Percentiles rank a stretch among this genome's conserved stretches.
Conservation (phyloP, 2,888 invertebrate genomes). For the Drosophila siamana region DNA sequence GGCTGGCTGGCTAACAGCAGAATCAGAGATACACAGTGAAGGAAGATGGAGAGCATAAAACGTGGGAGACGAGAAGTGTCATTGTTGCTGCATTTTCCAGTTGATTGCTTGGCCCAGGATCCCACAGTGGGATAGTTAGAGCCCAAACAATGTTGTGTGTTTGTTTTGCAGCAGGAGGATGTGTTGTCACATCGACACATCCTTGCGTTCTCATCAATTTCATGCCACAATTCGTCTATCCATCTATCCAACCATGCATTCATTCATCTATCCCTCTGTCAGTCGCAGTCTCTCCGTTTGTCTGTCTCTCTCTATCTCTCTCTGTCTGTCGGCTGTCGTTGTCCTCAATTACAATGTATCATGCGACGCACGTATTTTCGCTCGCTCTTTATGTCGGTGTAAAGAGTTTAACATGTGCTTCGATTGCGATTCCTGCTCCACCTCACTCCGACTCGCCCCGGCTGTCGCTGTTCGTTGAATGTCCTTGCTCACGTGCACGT, state of each 20-base stretch:
- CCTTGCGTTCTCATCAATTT: slow-evolving; percentile 49
- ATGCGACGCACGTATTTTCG: slow-evolving; percentile 73
- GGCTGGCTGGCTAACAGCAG: neutral
- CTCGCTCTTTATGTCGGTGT: slow-evolving; percentile 74
- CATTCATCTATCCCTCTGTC: slow-evolving; percentile 32
- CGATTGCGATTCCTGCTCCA: slow-evolving; percentile 19
- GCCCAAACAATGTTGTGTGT: slow-evolving; percentile 37
- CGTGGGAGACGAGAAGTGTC: slow-evolving; percentile 12
- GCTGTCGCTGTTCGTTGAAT: neutral
- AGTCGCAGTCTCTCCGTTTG: slow-evolving; percentile 2
- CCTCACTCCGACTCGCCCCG: neutral
- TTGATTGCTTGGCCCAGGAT: slow-evolving; percentile 66
- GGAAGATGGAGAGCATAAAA: neutral
- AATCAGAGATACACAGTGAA: neutral
- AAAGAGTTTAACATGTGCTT: slow-evolving; percentile 81
- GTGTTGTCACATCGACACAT: slow-evolving; percentile 39
- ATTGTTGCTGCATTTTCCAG: slow-evolving; percentile 72
- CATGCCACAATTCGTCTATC: slow-evolving; percentile 39
- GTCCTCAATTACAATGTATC: slow-evolving; percentile 74
- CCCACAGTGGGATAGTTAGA: slow-evolving; percentile 24
- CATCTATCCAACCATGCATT: slow-evolving; percentile 8
- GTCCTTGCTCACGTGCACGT: slow-evolving; percentile 34
- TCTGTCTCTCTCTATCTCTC: slow-evolving; percentile 13
- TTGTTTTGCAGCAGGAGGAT: slow-evolving; percentile 29
- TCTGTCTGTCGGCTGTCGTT: slow-evolving; percentile 20